Base-by-base conservation (phyloP, 2,888 invertebrate species). In the Chymomyza amoena region DNA sequence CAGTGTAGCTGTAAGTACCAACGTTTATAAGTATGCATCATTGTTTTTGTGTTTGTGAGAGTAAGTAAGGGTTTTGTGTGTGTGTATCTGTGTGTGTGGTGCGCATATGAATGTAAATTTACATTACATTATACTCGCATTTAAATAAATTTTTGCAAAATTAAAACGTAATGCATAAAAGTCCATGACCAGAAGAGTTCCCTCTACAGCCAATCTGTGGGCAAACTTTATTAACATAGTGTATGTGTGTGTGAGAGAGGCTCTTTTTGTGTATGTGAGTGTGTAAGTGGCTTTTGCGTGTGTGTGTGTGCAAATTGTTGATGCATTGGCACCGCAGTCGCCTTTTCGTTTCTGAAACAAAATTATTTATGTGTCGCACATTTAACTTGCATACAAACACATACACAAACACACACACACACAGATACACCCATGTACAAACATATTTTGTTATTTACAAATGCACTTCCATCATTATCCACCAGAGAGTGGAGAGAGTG, bases 401-500 rank as follows among this genome's bases (percentile, higher is more conserved):
- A 45, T 3, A 45, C 39, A 45, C 13, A 15, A 2, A 45, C 13
- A 45, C 7, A 13, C 10, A 45, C 39, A n/a, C n/a, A 45, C 39
- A 45, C 39, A 4, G 1, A 45, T 13, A n/a, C 15, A 61, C 20
- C 18, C 5, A 54, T n/a, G 18, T 9, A 54, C 54, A 54, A 18
- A 20, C 15, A 61, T 84, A 87, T 84, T 84, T 84, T 87, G 78
- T 45, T 81, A 84, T 84, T 84, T 84, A 84, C 87, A 76, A 84
- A 84, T 87, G 85, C 81, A 86, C 80, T 87, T 87, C 78, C 85
- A 87, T 87, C 87, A 84, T 87, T 83, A 87, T 85, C 81, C 81
- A 72, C 68, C 68, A 60, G 66, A 69, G 65, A 66, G n/a, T n/a
- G n/a, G n/a, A n/a, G n/a, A n/a, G n/a, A n/a, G n/a, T n/a, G n/a